phyloP scores from a whole-genome alignment of 2,797 vertebrate genomes.

The Rhinichthys osculus region DNA sequence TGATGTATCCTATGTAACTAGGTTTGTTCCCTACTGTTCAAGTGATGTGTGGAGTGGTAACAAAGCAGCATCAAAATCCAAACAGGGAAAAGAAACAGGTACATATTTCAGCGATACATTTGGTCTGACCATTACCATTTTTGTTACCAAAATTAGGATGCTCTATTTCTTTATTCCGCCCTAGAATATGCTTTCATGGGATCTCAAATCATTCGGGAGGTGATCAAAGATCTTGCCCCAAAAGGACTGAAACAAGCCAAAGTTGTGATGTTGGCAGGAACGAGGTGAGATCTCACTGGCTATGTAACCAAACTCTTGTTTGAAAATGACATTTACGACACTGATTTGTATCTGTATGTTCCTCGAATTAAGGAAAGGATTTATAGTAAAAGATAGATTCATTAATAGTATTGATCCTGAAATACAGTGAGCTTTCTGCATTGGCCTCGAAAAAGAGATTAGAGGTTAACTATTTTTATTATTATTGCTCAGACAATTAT shows the following conservation, averaged over 20 bases:
- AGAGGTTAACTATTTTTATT: neutral
- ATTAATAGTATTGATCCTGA: neutral
- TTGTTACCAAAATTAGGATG: neutral
- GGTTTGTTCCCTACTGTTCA: slow-evolving; percentile 88
- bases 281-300: slow-evolving; percentile 75
- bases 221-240: slow-evolving; percentile 84
- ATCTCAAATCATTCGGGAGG: slow-evolving; percentile 84
- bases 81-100: slow-evolving; percentile 78
- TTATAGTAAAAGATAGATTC: neutral
- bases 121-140: neutral
- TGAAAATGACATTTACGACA: neutral
- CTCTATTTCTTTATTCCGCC: slow-evolving; percentile 57
- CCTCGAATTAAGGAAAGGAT: neutral
- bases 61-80: slow-evolving; percentile 71
- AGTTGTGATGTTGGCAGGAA: slow-evolving; percentile 83
- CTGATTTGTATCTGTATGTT: neutral
- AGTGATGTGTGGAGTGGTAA: slow-evolving; percentile 88
- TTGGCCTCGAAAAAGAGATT: neutral
- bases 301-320: neutral
- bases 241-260: slow-evolving; percentile 86
- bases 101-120: neutral
- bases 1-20: slow-evolving; percentile 54
- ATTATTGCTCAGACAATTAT: neutral
- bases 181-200: slow-evolving; percentile 84
- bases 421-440: neutral